A percentile compares a stretch with the other conserved stretches of the same genome.
Evolutionary conservation across 1,140 invertebrate genomes (phyloP).

Genomic region (Tetramorium simillimum): DNA sequence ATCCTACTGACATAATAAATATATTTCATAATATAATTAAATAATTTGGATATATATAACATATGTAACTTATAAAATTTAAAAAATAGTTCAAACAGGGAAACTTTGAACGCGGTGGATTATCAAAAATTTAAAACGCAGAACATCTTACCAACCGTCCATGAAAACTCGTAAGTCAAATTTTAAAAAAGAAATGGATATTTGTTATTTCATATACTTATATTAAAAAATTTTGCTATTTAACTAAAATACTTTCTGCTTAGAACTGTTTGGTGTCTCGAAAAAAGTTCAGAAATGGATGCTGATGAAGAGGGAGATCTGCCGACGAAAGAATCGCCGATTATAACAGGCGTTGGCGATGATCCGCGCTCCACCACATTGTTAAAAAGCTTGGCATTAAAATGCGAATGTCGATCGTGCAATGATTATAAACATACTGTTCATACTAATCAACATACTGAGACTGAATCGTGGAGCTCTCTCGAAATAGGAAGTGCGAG

Average conservation of each 20-base stretch:
- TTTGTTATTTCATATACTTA: not conserved
- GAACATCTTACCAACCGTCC: not conserved
- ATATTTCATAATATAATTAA: not conserved
- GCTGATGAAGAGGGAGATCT: constrained; percentile 44
- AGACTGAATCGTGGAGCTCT: constrained; percentile 61
- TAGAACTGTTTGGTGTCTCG: not conserved
- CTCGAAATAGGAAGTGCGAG: constrained; percentile 1
- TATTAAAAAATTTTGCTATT: not conserved
- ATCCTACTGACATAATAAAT: not conserved
- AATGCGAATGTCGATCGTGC: constrained; percentile 53
- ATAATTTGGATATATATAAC: not conserved
- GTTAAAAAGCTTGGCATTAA: constrained; percentile 49
- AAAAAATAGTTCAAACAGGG: not conserved
- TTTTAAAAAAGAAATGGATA: not conserved
- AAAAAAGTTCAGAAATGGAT: constrained; percentile 52
- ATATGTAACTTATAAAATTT: not conserved
- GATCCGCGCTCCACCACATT: constrained; percentile 46
- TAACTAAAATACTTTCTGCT: not conserved
- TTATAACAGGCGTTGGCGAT: constrained; percentile 7
- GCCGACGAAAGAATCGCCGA: constrained; percentile 30
- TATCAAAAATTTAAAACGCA: not conserved
- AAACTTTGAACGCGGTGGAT: not conserved
- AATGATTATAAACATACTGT: constrained; percentile 20
- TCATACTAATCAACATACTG: constrained; percentile 6
- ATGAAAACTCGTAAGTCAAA: constrained; percentile 9